Evolutionary conservation across 64 coral and sea anemone genomes (phyloP), one percentile per base, ranked within the genome.

Genomic region (Stichodactyla helianthus): DNA sequence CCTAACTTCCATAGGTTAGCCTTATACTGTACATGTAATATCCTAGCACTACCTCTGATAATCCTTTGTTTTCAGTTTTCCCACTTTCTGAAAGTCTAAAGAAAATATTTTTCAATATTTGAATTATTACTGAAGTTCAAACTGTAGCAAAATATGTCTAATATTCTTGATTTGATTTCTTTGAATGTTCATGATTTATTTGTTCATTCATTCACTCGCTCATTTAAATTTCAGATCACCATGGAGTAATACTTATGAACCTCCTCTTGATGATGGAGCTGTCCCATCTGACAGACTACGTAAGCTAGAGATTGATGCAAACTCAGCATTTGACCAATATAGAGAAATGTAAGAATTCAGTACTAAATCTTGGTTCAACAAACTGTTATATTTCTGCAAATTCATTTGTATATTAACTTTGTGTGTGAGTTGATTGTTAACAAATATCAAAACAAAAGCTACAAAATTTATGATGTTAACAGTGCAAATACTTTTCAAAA

Each of bases 261-360:
- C 96, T 2, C 90, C 96, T 55, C 54, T 98, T 67, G 96, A 98
- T 64, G 96, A 98, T 93, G 96, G 96, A 51, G 96, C 96, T 25
- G 86, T 98, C 58, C 96, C 96, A 17, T 98, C 96, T 61, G 96
- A 98, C 54, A 98, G 90, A 59, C 71, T 98, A 80, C 91, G 96
- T 26, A 95, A 98, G 82, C 90, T 95, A 71, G 96, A 98, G 63
- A 62, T 95, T 79, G 96, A 95, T 85, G 96, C 96, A 15, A 98
- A 98, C 74, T 86, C 89, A 81, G 96, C 93, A 13, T 98, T 98
- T 98, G 96, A 98, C 82, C 96, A 98, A 77, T 98, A 98, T 90
- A 89, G 96, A 80, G 96, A 98, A 87, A 98, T 98, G 96, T 98
- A 93, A 88, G 93, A 88, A 7, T 15, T 10, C 5, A 11, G 12